Evolutionary conservation across 2,797 vertebrate genomes (phyloP).

Genomic region (Austrolebias charrua): DNA sequence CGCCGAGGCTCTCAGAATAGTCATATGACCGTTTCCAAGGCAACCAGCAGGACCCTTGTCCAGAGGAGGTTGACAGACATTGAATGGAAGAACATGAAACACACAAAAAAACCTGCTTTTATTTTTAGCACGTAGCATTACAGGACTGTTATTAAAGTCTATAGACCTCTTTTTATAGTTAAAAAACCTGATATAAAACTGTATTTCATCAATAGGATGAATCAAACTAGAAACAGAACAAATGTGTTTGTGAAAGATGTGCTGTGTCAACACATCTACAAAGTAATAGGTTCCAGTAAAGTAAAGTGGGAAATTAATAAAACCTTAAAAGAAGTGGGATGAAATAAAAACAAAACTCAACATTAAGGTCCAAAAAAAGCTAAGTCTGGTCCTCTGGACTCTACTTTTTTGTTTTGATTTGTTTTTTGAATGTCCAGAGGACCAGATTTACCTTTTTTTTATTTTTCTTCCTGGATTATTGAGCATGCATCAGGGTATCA

Average conservation of each 20-base stretch:
- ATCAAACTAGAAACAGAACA: constrained; percentile 33
- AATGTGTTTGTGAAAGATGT: background rate
- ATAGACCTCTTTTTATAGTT: constrained; percentile 3
- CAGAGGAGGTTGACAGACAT: constrained; percentile 64
- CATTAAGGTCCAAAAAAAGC: too few species aligned
- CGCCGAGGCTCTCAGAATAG: constrained; percentile 69
- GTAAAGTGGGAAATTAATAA: constrained; percentile 67
- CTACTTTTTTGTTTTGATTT: too few species aligned
- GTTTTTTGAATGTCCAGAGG: too few species aligned
- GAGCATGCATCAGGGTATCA: too few species aligned
- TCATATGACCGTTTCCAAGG: constrained; percentile 80
- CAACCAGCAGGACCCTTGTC: constrained; percentile 75
- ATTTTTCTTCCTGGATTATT: too few species aligned
- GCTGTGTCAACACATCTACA: constrained; percentile 18
- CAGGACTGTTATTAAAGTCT: constrained; percentile 9
- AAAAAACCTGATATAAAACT: constrained; percentile 26
- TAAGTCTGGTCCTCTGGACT: too few species aligned
- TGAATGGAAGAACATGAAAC: constrained; percentile 59
- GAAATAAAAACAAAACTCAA: constrained; percentile 68
- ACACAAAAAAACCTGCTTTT: constrained; percentile 44
- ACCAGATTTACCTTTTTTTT: too few species aligned
- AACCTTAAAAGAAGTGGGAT: constrained; percentile 55
- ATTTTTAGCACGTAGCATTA: constrained; percentile 32
- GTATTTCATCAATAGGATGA: constrained; percentile 33
- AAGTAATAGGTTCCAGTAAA: constrained; percentile 63